These are phyloP conservation scores for Podarcis raffonei DNA, from an alignment of 2,113 vertebrate species.

Conservation along the genomic window DNA sequence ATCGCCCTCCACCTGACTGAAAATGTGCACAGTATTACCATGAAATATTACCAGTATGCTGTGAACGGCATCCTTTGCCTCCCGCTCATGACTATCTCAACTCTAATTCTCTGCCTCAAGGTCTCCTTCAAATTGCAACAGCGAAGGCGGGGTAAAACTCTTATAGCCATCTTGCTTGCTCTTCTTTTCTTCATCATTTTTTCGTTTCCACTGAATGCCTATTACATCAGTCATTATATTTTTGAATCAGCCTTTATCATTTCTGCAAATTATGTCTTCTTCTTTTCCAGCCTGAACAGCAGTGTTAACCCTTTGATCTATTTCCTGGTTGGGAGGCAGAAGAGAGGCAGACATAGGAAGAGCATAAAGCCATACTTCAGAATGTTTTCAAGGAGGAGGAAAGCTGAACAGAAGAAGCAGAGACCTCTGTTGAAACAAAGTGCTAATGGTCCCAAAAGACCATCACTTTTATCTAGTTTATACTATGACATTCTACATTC, in stretches of 20 bases:
- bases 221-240: rapidly evolving
- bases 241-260: background rate
- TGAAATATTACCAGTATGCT: rapidly evolving
- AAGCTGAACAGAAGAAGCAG: background rate
- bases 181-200: background rate
- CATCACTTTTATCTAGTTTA: too few relatives aligned
- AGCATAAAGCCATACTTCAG: background rate
- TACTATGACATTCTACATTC: too few relatives aligned
- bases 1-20: background rate
- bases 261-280: background rate
- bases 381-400: background rate
- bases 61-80: background rate
- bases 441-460: background rate
- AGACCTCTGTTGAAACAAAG: background rate
- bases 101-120: background rate
- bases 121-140: background rate
- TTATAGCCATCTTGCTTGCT: background rate
- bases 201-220: background rate
- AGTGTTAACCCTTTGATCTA: background rate
- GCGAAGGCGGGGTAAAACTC: background rate
- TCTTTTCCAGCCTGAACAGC: background rate
- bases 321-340: background rate
- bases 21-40: rapidly evolving
- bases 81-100: background rate
- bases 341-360: background rate